These are phyloP conservation scores for Cyprinus carpio DNA, from an alignment of 2,113 vertebrate genomes.

Conservation along the genomic window DNA sequence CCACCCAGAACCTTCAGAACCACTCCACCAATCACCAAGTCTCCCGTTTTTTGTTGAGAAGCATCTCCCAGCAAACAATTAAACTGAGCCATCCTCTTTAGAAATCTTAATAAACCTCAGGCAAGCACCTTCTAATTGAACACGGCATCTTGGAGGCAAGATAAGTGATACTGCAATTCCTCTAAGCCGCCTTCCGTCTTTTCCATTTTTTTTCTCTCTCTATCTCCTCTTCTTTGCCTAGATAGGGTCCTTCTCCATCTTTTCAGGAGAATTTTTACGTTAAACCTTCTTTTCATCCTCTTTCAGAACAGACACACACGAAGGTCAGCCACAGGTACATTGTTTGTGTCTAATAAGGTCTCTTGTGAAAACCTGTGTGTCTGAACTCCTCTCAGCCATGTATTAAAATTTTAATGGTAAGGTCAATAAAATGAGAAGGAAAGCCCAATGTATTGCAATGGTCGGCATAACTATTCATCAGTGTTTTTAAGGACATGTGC, in stretches of 20 bases:
- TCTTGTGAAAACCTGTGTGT: not conserved
- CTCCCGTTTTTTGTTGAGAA: conserved; percentile 69
- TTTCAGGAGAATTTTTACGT: conserved; percentile 67
- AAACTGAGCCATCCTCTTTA: not conserved
- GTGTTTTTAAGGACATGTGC: conserved; percentile 29
- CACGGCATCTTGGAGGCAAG: not conserved
- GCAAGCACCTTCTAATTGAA: conserved; percentile 41
- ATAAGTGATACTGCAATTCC: conserved; percentile 17
- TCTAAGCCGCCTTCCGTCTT: not conserved
- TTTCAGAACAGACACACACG: conserved; percentile 58
- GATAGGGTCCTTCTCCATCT: conserved; percentile 68
- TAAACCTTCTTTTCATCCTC: conserved; percentile 67
- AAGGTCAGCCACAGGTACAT: conserved; percentile 68
- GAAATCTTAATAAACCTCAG: conserved; percentile 5
- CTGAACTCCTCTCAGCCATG: conserved; percentile 2
- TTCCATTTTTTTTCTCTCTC: not conserved
- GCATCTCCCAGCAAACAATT: not conserved
- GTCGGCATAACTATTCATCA: conserved; percentile 33
- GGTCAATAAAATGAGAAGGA: conserved; percentile 1
- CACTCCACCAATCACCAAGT: conserved; percentile 61
- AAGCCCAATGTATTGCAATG: conserved; percentile 10
- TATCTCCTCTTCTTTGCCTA: conserved; percentile 44
- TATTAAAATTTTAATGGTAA: conserved; percentile 11
- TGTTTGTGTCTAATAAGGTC: not conserved
- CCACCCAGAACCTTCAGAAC: conserved; percentile 70